phyloP scores from a whole-genome alignment of 2,888 invertebrate species.

The Portevinia maculata region DNA sequence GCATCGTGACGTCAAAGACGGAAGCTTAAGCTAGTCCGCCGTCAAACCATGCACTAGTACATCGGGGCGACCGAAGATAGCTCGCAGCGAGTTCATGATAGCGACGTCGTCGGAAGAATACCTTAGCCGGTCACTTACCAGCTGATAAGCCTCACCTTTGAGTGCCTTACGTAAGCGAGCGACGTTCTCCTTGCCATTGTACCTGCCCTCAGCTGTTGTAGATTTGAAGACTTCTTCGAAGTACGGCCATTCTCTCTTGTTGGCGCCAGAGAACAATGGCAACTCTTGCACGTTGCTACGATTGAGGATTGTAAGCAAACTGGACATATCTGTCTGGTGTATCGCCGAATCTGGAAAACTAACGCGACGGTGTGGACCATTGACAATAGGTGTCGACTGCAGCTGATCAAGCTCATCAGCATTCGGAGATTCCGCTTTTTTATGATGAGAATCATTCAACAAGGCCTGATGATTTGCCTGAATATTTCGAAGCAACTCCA shows the following conservation, averaged over 20 bases:
- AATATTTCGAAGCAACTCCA: background rate
- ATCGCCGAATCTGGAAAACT: slow-evolving; percentile 3
- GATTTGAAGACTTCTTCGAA: slow-evolving; percentile 30
- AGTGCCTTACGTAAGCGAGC: too few relatives aligned
- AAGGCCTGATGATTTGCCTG: background rate
- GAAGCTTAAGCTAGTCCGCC: slow-evolving; percentile 15
- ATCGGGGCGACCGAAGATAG: slow-evolving; percentile 17
- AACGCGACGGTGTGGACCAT: background rate
- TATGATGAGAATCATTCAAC: background rate
- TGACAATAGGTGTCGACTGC: background rate
- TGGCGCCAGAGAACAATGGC: slow-evolving; percentile 11
- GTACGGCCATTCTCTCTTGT: slow-evolving; percentile 21
- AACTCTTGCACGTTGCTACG: slow-evolving; percentile 1
- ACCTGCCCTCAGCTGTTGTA: slow-evolving; percentile 14
- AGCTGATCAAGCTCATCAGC: background rate
- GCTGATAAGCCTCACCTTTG: slow-evolving; percentile 25
- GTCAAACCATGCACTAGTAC: slow-evolving; percentile 29
- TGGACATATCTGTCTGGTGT: slow-evolving; percentile 11
- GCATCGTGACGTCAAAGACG: slow-evolving; percentile 8
- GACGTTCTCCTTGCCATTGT: slow-evolving; percentile 19
- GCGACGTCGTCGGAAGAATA: slow-evolving; percentile 8
- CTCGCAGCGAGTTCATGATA: slow-evolving; percentile 18
- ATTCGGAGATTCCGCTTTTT: background rate
- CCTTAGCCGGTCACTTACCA: slow-evolving; percentile 23
- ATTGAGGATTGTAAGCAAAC: slow-evolving; percentile 5